Percentiles rank a stretch among this genome's conserved stretches.
Evolutionary conservation across 1,140 invertebrate genomes (phyloP).

Genomic region (Daktulosphaira vitifoliae): DNA sequence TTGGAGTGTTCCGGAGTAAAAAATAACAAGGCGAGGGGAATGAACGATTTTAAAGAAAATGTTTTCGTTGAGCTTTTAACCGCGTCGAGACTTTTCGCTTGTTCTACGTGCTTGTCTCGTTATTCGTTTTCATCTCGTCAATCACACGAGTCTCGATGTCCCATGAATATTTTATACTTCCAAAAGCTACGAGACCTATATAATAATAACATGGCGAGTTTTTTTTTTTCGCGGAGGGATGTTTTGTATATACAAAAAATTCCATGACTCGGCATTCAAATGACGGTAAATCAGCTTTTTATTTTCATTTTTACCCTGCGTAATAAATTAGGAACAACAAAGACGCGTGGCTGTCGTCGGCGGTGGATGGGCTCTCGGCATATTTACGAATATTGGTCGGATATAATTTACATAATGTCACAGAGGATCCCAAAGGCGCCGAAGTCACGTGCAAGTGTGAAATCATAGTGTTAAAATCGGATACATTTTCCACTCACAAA

Average conservation of each 20-base stretch:
- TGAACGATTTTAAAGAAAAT: conserved; percentile 9
- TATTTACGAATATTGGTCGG: not conserved
- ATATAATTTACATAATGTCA: conserved; percentile 15
- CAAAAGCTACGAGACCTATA: conserved; percentile 10
- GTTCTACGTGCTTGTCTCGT: not conserved
- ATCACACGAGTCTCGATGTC: conserved; percentile 24
- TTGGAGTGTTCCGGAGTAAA: not conserved
- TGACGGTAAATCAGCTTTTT: conserved; percentile 20
- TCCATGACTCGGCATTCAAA: conserved; percentile 31
- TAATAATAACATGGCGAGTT: not conserved
- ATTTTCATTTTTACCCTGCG: not conserved
- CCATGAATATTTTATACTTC: conserved; percentile 28
- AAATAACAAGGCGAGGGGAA: not conserved
- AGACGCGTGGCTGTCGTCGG: not conserved
- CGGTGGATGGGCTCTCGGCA: not conserved
- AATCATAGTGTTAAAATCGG: too few relatives aligned
- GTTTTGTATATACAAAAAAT: not conserved
- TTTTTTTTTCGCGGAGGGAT: not conserved
- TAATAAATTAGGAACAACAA: conserved; percentile 11
- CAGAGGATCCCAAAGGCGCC: not conserved
- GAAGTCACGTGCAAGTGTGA: conserved; percentile 20
- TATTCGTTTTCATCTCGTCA: conserved; percentile 23
- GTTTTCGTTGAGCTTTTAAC: conserved; percentile 14
- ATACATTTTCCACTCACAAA: too few relatives aligned
- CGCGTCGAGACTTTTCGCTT: conserved; percentile 2